Evolutionary conservation across 1,140 invertebrate species (phyloP), one percentile per base, ranked within the genome.

Genomic region (Lerema accius): DNA sequence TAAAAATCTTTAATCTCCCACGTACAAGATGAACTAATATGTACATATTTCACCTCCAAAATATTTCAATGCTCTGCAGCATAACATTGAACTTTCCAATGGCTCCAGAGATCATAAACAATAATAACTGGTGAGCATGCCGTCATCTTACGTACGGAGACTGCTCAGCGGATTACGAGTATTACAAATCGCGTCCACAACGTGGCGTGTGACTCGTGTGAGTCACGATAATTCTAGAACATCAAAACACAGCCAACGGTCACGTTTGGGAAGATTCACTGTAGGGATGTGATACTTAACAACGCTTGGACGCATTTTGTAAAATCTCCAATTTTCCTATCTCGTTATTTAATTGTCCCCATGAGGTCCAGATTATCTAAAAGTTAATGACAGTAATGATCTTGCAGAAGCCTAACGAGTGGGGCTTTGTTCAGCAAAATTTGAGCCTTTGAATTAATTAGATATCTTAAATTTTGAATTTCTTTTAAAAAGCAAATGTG

Each of bases 201-300:
- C 11, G 39, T 43, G 51, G 13, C 23, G 10, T 43, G 63, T 77
- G 67, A 74, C 46, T 77, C 23, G 10, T 43, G 63, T 77, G 67
- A 74, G 50, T 77, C 71, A 77, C 63, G 48, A 46, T 32, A 49
- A 40, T 56, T 69, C 69, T 75, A 67, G 69, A 75, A 63, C 67
- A 66, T 69, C 62, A 74, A 49, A 68, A 68, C 68, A 65, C 16
- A 48, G 43, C 48, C 40, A 64, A 62, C 67, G 53, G n/a, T 67
- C 67, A 68, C 65, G 59, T 68, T 71, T 65, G 63, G 65, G 70
- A 65, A 62, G 50, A 63, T 67, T 58, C 39, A 17, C 16, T 55
- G 23, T 56, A 62, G 66, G 60, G 63, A 15, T 58, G 67, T 39
- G 19, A 48, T 28, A 28, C 2, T 23, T 23, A 23, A 5, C 19